A percentile compares a stretch with the other conserved stretches of the same genome.
phyloP scores from a whole-genome alignment of 2,113 vertebrate genomes.

The Thinocorus orbignyianus region DNA sequence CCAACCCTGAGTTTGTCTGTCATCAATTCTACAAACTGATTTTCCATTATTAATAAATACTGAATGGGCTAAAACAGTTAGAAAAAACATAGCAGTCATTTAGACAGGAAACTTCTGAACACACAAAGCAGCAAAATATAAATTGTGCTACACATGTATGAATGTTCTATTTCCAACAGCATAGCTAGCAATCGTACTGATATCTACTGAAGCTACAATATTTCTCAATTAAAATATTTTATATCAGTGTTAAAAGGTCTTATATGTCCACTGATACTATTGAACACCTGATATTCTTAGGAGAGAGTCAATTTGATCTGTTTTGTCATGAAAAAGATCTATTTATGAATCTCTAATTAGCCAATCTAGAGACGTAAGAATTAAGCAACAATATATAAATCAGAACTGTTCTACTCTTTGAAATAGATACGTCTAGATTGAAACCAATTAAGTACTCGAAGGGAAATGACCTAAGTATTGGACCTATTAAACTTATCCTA shows the following conservation, averaged over 20 bases:
- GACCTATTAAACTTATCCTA: neutral
- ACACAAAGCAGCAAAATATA: neutral
- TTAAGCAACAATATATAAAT: constrained; percentile 22
- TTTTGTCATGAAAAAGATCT: neutral
- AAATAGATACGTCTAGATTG: neutral
- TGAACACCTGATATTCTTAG: neutral
- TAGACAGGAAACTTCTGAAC: neutral
- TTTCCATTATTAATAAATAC: neutral
- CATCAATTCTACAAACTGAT: neutral
- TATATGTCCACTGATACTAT: neutral
- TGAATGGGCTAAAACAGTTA: neutral
- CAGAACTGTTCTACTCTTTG: neutral
- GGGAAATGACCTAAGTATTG: neutral
- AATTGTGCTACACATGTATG: neutral
- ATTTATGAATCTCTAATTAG: neutral
- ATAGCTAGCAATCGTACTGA: neutral
- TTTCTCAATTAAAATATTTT: neutral
- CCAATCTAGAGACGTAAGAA: neutral
- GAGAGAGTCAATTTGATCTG: neutral
- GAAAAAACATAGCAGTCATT: neutral
- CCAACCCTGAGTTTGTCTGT: neutral
- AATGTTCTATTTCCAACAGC: neutral
- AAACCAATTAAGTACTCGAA: neutral
- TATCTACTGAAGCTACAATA: neutral
- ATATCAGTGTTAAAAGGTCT: neutral